Conservation (phyloP, 2,797 vertebrate genomes). For the Crenuchus spilurus region DNA sequence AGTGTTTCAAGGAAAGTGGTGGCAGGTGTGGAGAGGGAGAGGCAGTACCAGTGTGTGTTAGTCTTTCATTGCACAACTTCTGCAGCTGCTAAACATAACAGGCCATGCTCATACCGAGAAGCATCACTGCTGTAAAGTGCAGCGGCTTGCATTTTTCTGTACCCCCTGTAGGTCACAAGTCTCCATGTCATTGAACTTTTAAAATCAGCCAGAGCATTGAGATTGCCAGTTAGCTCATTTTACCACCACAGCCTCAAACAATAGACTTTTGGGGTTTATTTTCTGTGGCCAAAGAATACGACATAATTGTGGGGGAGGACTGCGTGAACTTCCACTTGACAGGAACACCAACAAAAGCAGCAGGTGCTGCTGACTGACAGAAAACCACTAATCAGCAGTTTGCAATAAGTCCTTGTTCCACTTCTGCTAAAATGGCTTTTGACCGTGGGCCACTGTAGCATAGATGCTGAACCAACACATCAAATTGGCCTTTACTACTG, state of each 20-base stretch:
- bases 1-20: conserved; percentile 50
- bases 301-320: conserved; percentile 34
- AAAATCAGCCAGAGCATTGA: neutral
- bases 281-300: conserved; percentile 32
- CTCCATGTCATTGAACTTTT: neutral
- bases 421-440: conserved; percentile 22
- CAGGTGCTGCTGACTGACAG: conserved; percentile 50
- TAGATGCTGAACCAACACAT: conserved; percentile 10
- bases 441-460: conserved; percentile 1
- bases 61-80: conserved; percentile 56
- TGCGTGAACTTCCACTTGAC: conserved; percentile 47
- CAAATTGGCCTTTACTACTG: neutral
- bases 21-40: conserved; percentile 45
- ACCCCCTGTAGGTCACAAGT: neutral
- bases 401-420: conserved; percentile 51
- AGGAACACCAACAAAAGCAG: conserved; percentile 45
- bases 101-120: conserved; percentile 40
- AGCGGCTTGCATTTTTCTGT: neutral
- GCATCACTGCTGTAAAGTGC: conserved; percentile 18
- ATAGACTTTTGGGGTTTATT: conserved; percentile 11
- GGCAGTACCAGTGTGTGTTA: conserved; percentile 56
- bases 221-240: neutral
- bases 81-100: conserved; percentile 53
- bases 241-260: conserved; percentile 5
- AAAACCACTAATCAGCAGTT: conserved; percentile 57